Conservation (phyloP, 23 tunicate genomes). For the Styela clava region DNA sequence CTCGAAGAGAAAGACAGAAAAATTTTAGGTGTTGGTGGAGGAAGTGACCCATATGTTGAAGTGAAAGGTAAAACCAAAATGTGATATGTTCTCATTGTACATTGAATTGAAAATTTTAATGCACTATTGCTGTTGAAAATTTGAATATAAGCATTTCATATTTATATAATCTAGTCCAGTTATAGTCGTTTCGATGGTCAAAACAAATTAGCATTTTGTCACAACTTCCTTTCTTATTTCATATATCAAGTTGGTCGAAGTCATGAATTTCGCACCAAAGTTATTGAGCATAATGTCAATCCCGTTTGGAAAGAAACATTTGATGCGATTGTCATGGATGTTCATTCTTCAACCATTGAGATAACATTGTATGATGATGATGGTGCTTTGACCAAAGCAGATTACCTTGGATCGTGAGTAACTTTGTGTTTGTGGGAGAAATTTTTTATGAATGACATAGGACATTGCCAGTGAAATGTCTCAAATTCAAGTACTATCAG, state of each 20-base stretch:
- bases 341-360: constrained; percentile 36
- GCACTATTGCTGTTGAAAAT: no score
- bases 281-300: constrained; percentile 42
- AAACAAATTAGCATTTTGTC: no score
- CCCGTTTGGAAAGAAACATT: constrained; percentile 82
- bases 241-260: constrained; percentile 49
- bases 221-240: no score
- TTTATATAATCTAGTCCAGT: no score
- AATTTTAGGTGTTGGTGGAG: constrained; percentile 59
- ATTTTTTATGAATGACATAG: not conserved
- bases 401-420: constrained; percentile 66
- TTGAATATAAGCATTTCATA: no score
- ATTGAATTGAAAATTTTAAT: not conserved
- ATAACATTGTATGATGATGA: constrained; percentile 75
- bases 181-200: no score
- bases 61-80: constrained; percentile 52
- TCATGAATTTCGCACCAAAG: constrained; percentile 43
- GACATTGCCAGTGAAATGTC: no score
- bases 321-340: constrained; percentile 44
- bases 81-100: not conserved
- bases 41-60: constrained; percentile 85
- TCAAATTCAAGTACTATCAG: no score
- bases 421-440: no score
- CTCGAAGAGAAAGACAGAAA: constrained; percentile 78
- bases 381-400: constrained; percentile 60